These are phyloP conservation scores for Rhynchomys soricoides DNA, from an alignment of 2,113 vertebrate genomes.

Conservation along the genomic window DNA sequence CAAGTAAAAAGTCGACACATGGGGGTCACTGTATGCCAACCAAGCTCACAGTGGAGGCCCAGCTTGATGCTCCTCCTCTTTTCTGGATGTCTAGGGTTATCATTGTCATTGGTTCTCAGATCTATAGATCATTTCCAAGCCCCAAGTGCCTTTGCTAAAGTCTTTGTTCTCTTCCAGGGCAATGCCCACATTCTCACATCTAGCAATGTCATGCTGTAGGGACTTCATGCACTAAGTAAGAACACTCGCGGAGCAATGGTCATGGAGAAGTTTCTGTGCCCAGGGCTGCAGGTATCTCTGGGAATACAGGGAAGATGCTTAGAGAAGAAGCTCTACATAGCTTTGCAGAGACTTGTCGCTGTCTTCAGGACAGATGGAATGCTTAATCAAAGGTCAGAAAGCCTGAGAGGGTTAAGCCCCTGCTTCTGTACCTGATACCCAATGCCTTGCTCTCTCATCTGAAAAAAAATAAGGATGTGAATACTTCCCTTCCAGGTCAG, in stretches of 20 bases:
- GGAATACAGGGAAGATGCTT: not conserved
- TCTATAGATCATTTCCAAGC: not conserved
- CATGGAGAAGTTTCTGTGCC: not conserved
- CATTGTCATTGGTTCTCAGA: not conserved
- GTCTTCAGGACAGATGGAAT: not conserved
- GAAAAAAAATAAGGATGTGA: not conserved
- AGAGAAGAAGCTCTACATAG: not conserved
- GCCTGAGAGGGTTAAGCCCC: not conserved
- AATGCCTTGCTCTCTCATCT: not conserved
- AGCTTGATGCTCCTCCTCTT: not conserved
- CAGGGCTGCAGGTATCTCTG: not conserved
- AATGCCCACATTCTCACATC: not conserved
- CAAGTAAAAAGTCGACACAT: not conserved
- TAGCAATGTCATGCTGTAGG: not conserved
- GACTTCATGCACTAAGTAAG: not conserved
- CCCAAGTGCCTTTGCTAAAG: not conserved
- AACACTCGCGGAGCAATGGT: not conserved
- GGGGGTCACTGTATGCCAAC: not conserved
- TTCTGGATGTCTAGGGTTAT: not conserved
- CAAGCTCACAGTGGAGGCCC: not conserved
- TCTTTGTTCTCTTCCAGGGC: slow-evolving; percentile 1
- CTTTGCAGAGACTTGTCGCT: not conserved
- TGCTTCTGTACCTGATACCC: not conserved
- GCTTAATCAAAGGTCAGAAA: not conserved
- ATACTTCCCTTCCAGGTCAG: not conserved